Evolutionary conservation across 2,113 vertebrate species (phyloP).

Genomic region (Micronycteris hirsuta): DNA sequence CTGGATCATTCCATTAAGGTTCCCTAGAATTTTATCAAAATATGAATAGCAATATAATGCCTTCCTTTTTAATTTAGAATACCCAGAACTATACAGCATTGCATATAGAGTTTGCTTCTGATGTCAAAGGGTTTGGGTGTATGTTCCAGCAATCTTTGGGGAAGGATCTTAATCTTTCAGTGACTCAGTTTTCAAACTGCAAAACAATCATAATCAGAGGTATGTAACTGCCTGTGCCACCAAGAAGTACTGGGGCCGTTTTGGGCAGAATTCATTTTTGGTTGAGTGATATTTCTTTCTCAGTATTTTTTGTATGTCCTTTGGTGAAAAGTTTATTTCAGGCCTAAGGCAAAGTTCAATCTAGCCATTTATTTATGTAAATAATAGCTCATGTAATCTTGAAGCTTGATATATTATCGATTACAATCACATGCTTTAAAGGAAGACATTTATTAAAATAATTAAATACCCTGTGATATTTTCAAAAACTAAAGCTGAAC

Average conservation of each 20-base stretch:
- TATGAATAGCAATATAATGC: not conserved
- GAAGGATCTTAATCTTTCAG: not conserved
- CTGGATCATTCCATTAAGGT: not conserved
- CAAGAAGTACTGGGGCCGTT: too few species aligned
- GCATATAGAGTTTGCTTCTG: not conserved
- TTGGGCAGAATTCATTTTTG: not conserved
- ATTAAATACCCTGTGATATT: not conserved
- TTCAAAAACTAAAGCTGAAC: not conserved
- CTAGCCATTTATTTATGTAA: not conserved
- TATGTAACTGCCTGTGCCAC: not conserved
- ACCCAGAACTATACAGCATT: not conserved
- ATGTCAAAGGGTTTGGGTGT: not conserved
- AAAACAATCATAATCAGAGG: not conserved
- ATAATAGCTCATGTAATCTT: not conserved
- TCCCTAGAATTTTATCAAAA: not conserved
- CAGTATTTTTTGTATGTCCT: not conserved
- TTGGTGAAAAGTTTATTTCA: not conserved
- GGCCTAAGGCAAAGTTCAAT: not conserved
- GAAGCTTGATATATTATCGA: not conserved
- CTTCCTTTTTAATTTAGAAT: not conserved
- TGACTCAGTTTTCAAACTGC: not conserved
- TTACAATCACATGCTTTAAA: not conserved
- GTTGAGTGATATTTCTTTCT: not conserved
- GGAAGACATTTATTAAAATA: not conserved
- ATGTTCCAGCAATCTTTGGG: not conserved